Conservation (phyloP, 2,888 invertebrate species). For the Trichacis sp. region DNA sequence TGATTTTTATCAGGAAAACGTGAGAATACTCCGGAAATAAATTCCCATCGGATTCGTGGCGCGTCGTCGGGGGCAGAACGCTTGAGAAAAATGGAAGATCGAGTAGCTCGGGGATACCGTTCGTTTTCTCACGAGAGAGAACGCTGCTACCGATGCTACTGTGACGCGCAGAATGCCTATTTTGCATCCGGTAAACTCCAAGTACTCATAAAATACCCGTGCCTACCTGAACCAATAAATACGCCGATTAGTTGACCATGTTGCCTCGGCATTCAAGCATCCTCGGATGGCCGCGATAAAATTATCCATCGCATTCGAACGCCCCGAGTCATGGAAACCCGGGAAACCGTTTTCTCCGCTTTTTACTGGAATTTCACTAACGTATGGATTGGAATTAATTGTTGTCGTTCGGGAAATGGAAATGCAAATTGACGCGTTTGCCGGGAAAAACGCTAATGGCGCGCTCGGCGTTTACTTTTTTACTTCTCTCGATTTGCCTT, state of each 20-base stretch:
- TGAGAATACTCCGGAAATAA: conserved; percentile 60
- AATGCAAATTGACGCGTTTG: no score
- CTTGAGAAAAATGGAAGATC: conserved; percentile 32
- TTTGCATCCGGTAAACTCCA: conserved; percentile 33
- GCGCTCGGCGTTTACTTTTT: background rate
- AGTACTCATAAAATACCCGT: conserved; percentile 12
- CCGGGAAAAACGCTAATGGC: no score
- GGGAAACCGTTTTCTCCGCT: background rate
- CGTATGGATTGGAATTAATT: background rate
- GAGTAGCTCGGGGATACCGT: conserved; percentile 35
- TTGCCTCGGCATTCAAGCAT: conserved; percentile 21
- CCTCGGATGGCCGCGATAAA: conserved; percentile 10
- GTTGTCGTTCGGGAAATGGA: background rate
- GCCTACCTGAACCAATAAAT: conserved; percentile 10
- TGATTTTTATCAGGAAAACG: conserved; percentile 41
- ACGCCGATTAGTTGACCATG: conserved; percentile 6
- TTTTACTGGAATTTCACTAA: no score
- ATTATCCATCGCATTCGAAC: conserved; percentile 19
- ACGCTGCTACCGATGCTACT: conserved; percentile 8
- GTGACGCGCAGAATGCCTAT: conserved; percentile 23
- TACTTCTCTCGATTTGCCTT: background rate
- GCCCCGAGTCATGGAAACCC: background rate
- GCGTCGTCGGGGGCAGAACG: conserved; percentile 18
- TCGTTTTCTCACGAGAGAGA: conserved; percentile 39
- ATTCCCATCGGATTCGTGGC: conserved; percentile 51